Conservation (phyloP, 30 jellyfish, hydroid and myxozoan genomes). For the Cassiopea andromeda region DNA sequence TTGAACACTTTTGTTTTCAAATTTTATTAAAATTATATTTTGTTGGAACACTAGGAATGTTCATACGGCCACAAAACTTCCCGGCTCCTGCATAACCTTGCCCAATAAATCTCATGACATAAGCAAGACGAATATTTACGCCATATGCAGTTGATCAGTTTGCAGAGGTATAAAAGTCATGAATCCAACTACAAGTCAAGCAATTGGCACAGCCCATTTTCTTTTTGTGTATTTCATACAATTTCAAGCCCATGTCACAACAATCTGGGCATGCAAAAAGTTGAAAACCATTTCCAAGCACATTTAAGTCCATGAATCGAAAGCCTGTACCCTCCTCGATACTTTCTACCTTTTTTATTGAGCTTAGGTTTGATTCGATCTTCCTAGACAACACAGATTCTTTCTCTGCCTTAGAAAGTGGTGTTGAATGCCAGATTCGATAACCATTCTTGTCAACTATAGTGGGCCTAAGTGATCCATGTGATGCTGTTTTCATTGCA, state of each 20-base stretch:
- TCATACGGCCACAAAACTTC: constrained; percentile 34
- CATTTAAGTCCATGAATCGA: background rate
- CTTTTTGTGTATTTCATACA: constrained; percentile 1
- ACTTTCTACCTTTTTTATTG: background rate
- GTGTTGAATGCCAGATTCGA: background rate
- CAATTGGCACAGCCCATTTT: constrained; percentile 9
- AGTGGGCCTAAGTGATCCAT: constrained; percentile 9
- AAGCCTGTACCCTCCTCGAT: constrained; percentile 4
- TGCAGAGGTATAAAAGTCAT: constrained; percentile 11
- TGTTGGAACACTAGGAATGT: constrained; percentile 4
- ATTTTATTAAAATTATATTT: background rate
- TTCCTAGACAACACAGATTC: constrained; percentile 10
- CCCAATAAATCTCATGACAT: constrained; percentile 27
- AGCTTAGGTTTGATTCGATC: constrained; percentile 4
- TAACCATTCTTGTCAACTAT: background rate
- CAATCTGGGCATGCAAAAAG: constrained; percentile 22
- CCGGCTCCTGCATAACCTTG: constrained; percentile 14
- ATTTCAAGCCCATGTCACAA: background rate
- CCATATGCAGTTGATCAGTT: constrained; percentile 3
- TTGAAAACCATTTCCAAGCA: background rate
- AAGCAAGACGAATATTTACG: constrained; percentile 16
- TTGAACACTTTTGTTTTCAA: background rate
- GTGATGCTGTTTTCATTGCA: background rate
- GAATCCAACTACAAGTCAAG: constrained; percentile 9
- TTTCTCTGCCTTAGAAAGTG: background rate